Evolutionary conservation across 2,797 vertebrate species (phyloP).

Genomic region (Urocyon cinereoargenteus): DNA sequence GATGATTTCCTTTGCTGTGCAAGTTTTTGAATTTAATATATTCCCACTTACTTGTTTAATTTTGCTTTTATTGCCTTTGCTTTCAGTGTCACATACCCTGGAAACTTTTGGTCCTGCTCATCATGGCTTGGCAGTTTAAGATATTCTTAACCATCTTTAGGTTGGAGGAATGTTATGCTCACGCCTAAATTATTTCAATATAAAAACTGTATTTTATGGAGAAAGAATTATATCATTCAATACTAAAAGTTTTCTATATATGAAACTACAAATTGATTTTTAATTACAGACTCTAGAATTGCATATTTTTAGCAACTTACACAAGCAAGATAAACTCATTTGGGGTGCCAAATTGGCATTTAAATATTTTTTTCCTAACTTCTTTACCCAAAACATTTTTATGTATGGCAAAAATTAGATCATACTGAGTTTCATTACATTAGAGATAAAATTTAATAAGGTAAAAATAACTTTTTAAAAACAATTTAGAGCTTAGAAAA

Average conservation of each 20-base stretch:
- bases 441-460: slow-evolving; percentile 12
- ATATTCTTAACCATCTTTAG: neutral
- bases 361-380: neutral
- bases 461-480: neutral
- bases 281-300: neutral
- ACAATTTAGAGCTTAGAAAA: neutral
- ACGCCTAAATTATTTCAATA: neutral
- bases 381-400: neutral
- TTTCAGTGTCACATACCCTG: neutral
- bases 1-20: neutral
- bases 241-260: slow-evolving; percentile 40
- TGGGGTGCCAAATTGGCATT: neutral
- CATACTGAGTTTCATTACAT: neutral
- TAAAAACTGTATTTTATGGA: neutral
- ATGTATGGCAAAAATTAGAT: slow-evolving; percentile 13
- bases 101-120: neutral
- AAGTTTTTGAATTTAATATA: neutral
- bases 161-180: neutral
- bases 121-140: neutral
- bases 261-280: slow-evolving; percentile 27
- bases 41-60: neutral
- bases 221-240: neutral
- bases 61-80: neutral
- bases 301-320: neutral
- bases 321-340: neutral